phyloP scores from a whole-genome alignment of 2,888 invertebrate genomes.

The Aphelenchoides bicaudatus region DNA sequence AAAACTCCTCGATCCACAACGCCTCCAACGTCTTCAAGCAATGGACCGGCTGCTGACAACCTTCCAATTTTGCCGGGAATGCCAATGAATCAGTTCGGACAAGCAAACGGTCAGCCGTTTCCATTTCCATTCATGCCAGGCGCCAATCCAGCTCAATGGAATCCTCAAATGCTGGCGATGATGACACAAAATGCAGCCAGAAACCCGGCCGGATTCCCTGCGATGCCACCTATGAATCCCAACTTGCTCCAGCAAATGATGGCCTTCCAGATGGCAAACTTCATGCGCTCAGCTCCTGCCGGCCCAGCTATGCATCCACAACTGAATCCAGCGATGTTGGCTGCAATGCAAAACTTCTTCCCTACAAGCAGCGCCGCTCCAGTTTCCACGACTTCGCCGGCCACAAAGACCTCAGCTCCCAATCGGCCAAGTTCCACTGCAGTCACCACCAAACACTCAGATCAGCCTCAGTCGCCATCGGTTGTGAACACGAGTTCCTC shows the following conservation, averaged over 20 bases:
- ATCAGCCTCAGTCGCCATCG: too few species aligned
- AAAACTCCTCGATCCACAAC: constrained; percentile 3
- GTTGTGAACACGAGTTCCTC: constrained; percentile 6
- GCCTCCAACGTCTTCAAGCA: constrained; percentile 9
- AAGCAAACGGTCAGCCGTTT: too few species aligned
- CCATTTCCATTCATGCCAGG: background rate
- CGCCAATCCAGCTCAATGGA: background rate
- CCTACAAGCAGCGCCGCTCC: background rate
- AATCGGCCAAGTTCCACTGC: background rate
- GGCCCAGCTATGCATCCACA: too few species aligned
- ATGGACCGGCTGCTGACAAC: too few species aligned
- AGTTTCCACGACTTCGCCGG: background rate
- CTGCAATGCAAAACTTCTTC: background rate
- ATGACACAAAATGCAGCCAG: constrained; percentile 3
- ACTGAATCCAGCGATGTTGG: too few species aligned
- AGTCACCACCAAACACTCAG: background rate
- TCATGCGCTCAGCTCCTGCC: background rate
- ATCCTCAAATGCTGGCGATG: constrained; percentile 20
- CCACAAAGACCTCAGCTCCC: background rate
- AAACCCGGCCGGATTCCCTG: background rate
- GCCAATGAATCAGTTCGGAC: too few species aligned
- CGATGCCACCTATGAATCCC: background rate
- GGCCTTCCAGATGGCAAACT: constrained; percentile 4
- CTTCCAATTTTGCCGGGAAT: too few species aligned
- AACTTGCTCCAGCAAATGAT: constrained; percentile 7